Conservation (phyloP, 2,113 vertebrate species). For the Petrocephalus microphthalmus region DNA sequence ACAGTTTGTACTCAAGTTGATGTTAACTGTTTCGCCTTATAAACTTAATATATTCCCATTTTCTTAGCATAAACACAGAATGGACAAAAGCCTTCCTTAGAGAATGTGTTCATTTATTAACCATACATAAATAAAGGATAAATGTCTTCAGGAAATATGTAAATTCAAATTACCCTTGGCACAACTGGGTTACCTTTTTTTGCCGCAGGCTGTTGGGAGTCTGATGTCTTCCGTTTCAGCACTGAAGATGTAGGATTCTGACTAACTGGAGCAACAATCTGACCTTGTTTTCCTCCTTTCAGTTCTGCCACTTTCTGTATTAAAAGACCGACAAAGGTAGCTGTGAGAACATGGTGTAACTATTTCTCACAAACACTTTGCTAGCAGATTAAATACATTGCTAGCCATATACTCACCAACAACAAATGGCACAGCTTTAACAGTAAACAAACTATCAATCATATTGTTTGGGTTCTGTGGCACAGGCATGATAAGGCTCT, state of each 20-base stretch:
- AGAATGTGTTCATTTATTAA: not conserved
- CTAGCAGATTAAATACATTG: not conserved
- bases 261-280: constrained; percentile 23
- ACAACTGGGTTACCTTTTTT: constrained; percentile 61
- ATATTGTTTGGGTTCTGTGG: not conserved
- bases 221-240: constrained; percentile 68
- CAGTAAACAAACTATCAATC: not conserved
- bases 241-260: constrained; percentile 37
- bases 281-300: constrained; percentile 59
- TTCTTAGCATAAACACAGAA: not conserved
- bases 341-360: not conserved
- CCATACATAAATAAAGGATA: not conserved
- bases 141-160: not conserved
- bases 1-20: no score
- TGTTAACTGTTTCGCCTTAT: no score
- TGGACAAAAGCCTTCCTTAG: not conserved
- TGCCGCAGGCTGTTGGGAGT: constrained; percentile 45
- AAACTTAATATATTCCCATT: not conserved
- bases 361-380: not conserved
- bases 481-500: not conserved
- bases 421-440: not conserved
- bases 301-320: constrained; percentile 65
- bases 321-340: constrained; percentile 7
- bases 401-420: not conserved
- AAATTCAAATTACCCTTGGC: not conserved